Evolutionary conservation across 2,888 invertebrate genomes (phyloP), one percentile per base, ranked within the genome.

Genomic region (Idaea biselata): DNA sequence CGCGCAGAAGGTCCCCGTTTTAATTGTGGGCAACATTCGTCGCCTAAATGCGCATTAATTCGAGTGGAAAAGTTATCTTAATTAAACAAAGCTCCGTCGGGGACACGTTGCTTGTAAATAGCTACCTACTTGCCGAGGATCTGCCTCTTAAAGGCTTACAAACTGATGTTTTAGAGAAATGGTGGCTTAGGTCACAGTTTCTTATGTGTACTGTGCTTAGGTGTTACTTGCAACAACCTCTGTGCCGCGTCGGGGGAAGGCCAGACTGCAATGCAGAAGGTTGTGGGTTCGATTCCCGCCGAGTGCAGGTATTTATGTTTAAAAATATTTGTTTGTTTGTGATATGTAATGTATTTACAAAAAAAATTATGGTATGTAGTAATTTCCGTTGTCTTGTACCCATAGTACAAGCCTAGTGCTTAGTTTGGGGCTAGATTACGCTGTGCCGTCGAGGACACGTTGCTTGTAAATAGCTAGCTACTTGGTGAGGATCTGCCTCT

Each of bases 31-130:
- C 71, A 73, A 74, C 80, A 74, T 75, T 72, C 68, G 74, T 76
- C 70, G 73, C 77, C 74, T 76, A 77, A 80, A 79, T 74, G 74
- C 70, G 73, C 77, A 74, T 78, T 78, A 79, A 75, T 75, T 73
- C 69, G 76, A 75, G 77, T 75, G 75, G 76, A 75, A 76, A 80
- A 85, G 83, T 84, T 84, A 78, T 84, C 80, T 83, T 82, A 84
- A 85, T 84, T 84, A 84, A 82, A 82, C 82, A 77, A 80, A 80
- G 76, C 78, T 71, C 68, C 65, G 66, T 59, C 61, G 69, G 70
- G 71, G 67, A 68, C 68, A 66, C 69, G 70, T 70, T 68, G 66
- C 71, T 76, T 74, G 73, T 74, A 76, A 79, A 76, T 73, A 76
- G 56, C 61, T 59, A 63, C 66, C 58, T 67, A 68, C 67, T 73